Evolutionary conservation across 2,113 vertebrate species (phyloP), one percentile per base, ranked within the genome.

Genomic region (Shinisaurus crocodilurus): DNA sequence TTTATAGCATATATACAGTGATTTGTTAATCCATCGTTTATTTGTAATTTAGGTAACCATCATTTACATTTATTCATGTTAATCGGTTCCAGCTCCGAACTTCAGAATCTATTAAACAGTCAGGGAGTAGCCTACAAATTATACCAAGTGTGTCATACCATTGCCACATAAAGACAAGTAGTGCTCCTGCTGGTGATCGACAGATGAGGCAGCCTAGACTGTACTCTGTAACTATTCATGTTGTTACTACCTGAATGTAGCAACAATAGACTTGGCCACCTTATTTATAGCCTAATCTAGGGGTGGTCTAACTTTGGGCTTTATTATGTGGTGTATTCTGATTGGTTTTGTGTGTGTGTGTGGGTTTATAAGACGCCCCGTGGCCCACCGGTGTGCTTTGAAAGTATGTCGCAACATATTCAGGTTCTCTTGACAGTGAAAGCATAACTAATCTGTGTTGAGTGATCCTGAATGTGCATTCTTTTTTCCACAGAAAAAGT

Each of bases 1-100:
- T 95, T 90, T 88, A 87, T 63, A 45, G 34, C n/a, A 67, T 6
- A 92, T 84, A 86, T 50, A 48, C 67, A 85, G 25, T 40, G 43
- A 91, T 90, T 95, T 92, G 79, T 93, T 93, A 84, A 92, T 91
- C 90, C 1, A 27, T 37, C 75, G 1, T 10, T 90, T 94, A 89
- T 92, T 92, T 94, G 37, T 92, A 85, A 90, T 81, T 92, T 84
- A 80, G 50, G 85, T 89, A 86, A 94, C 88, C 23, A 67, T 43
- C 60, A 32, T 6, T 84, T 92, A 54, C 4, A 29, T 88, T 18
- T 80, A 72, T 90, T 91, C 37, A 60, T 50, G 40, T 87, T 67
- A 88, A 60, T 67, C n/a, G 48, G 0, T 67, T 80, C 37, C 83
- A 87, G 45, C 15, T 85, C 67, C 90, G 25, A 37, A 76, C 5